Conservation (phyloP, 2,113 vertebrate genomes). For the Ciconia stormi region DNA sequence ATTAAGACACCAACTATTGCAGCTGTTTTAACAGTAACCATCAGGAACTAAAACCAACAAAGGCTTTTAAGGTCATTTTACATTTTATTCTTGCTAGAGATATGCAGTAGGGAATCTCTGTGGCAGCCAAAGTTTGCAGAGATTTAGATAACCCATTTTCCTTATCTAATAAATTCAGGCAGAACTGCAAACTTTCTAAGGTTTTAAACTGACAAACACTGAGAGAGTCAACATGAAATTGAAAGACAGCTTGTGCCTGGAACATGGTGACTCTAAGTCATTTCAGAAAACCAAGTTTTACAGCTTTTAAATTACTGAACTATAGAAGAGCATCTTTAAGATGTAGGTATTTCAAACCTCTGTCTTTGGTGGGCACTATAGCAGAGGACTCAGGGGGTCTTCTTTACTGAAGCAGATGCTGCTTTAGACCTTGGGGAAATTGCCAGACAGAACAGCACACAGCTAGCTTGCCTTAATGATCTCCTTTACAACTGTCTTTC, state of each 20-base stretch:
- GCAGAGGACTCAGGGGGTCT: background rate
- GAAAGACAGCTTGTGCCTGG: slow-evolving; percentile 24
- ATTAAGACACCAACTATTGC: background rate
- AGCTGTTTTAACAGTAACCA: slow-evolving; percentile 24
- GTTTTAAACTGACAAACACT: slow-evolving; percentile 51
- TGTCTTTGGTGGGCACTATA: background rate
- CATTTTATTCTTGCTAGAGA: slow-evolving; percentile 35
- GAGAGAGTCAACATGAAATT: slow-evolving; percentile 37
- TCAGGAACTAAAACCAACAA: slow-evolving; percentile 11
- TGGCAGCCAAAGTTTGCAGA: slow-evolving; percentile 2
- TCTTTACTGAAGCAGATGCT: background rate
- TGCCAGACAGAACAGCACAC: background rate
- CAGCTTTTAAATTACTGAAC: slow-evolving; percentile 8
- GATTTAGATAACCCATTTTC: slow-evolving; percentile 51
- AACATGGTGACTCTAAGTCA: background rate
- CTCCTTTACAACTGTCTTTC: background rate
- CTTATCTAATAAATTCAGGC: slow-evolving; percentile 63
- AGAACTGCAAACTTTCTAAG: slow-evolving; percentile 25
- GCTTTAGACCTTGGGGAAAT: background rate
- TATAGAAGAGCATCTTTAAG: background rate
- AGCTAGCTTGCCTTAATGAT: background rate
- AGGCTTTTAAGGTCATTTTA: slow-evolving; percentile 29
- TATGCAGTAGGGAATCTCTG: slow-evolving; percentile 3
- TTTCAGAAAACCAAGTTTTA: slow-evolving; percentile 28
- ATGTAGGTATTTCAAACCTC: background rate